Base-by-base conservation (phyloP, 2,888 invertebrate species). In the Ditylenchus weischeri region DNA sequence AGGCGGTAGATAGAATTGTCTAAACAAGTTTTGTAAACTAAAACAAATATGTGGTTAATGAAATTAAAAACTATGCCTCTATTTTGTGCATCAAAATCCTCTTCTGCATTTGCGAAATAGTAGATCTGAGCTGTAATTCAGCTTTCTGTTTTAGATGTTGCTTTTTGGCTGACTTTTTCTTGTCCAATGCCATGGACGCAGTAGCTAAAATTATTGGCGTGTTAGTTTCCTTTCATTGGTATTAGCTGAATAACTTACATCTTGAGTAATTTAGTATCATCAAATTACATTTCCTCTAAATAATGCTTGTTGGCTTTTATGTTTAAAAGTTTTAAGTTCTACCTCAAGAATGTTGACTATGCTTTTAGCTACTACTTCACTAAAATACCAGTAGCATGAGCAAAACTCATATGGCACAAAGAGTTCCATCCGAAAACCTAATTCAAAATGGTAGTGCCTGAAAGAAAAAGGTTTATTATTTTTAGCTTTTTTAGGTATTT, bases 361-460 rank as follows among this genome's bases (percentile, higher is more conserved):
- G 50, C 51, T 66, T 51, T 61, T 64, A 38, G 59, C 47, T 18
- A 66, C 68, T 19, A 67, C 51, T 59, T 68, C 66, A 7, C 68
- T 65, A 54, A 59, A 47, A 51, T 76, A 90, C 93, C 93, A 93
- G 85, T 90, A 96, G 77, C 95, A 90, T 83, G 94, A 95, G 79
- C 93, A 90, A 84, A 91, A 95, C 85, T 96, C 96, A 84, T 95
- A 94, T 36, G 90, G 89, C 70, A 93, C 92, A 85, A 95, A 96
- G 49, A 96, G 86, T 84, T 95, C 94, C 64, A 96, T 87, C 84
- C 95, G 95, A 78, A 96, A 91, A 0, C 96, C 95, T 38, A 93
- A 90, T 77, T 94, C 87, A 49, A 94, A 87, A 84, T 93, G 95
- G 83, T 92, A 90, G 79, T 93, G 90, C 43, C 43, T 43, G 1